Conservation (phyloP, 23 tunicate genomes). For the Styela clava region DNA sequence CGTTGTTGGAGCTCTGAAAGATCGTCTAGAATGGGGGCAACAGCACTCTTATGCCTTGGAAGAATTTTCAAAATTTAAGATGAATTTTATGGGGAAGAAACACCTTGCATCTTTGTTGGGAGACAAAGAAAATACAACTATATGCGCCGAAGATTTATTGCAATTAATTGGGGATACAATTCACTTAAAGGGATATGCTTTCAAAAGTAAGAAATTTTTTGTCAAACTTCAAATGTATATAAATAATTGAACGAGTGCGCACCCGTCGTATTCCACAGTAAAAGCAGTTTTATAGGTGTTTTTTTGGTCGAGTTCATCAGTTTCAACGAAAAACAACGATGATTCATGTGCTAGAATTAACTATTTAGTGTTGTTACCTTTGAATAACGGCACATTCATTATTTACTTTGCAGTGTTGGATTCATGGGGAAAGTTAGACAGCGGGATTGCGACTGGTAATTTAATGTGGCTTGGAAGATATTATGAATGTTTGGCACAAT, state of each 20-base stretch:
- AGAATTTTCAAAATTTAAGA: background rate
- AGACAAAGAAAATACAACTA: background rate
- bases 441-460: slow-evolving; percentile 24
- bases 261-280: no score
- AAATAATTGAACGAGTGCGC: no score
- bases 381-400: no score
- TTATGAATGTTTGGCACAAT: slow-evolving; percentile 25
- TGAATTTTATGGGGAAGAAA: background rate
- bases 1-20: background rate
- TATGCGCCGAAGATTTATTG: background rate
- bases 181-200: background rate
- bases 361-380: no score
- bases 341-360: no score
- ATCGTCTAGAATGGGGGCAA: background rate
- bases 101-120: background rate
- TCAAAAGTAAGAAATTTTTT: background rate
- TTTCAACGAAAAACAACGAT: no score
- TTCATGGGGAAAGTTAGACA: slow-evolving; percentile 28
- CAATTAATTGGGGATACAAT: background rate
- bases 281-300: no score
- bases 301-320: no score
- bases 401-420: slow-evolving; percentile 27
- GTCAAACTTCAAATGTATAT: no score
- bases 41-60: background rate
- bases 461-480: slow-evolving; percentile 26